Evolutionary conservation across 2,888 invertebrate genomes (phyloP).

Genomic region (Drosophila buzzatii): DNA sequence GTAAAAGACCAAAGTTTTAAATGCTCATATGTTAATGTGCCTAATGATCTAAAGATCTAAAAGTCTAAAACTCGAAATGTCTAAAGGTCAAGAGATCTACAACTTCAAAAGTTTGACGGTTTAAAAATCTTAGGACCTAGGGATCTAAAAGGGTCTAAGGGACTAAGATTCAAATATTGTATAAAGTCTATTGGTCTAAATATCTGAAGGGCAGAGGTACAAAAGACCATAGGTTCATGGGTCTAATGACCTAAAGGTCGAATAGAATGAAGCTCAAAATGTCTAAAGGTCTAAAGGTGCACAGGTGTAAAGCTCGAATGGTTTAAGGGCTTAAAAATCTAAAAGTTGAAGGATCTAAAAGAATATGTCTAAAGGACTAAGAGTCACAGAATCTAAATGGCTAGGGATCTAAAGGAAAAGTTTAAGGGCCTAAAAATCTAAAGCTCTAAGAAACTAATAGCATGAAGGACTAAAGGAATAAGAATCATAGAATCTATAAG

Average conservation of each 20-base stretch:
- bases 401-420: background rate
- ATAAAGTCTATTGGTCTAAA: background rate
- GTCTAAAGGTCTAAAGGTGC: background rate
- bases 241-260: background rate
- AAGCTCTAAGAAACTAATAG: background rate
- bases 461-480: background rate
- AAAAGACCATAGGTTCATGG: too few species aligned
- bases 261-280: background rate
- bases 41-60: background rate
- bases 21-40: too few species aligned
- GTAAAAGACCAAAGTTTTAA: too few species aligned
- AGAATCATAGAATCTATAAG: too few species aligned
- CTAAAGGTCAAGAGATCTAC: background rate
- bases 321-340: background rate
- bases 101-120: too few species aligned
- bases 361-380: background rate
- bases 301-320: background rate
- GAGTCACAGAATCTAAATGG: background rate
- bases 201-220: background rate
- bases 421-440: background rate
- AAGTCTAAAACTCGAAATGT: background rate
- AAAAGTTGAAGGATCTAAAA: background rate
- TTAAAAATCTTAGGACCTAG: too few species aligned
- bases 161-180: too few species aligned
- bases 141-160: background rate